Base-by-base conservation (phyloP, 2,797 vertebrate genomes). In the Lemur catta region DNA sequence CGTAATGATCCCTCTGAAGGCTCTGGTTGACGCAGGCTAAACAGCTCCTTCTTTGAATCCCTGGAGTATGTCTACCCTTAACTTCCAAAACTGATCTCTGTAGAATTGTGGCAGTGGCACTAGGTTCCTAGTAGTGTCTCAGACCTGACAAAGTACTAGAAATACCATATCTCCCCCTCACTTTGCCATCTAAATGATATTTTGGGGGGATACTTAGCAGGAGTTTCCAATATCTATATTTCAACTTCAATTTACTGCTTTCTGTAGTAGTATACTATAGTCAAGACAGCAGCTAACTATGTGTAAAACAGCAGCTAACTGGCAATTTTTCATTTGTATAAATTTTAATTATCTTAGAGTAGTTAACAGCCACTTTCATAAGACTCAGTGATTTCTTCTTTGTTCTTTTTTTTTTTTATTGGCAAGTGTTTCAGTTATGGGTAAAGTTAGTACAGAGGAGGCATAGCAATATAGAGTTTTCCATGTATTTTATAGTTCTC, bases 331-430 rank as follows among this genome's bases (percentile, higher is more conserved):
- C 79, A 22, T 75, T 30, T 13, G 30, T 48, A 46, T 48, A 80
- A 55, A 89, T 86, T 87, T 63, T 72, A 46, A 72, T 87, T 85
- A 96, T 57, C 20, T 38, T 48, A 75, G 86, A 80, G 43, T 87
- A 76, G 28, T 81, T 91, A 76, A 78, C 0, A 92, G 55, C n/a
- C 10, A 72, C n/a, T 61, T 93, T 75, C 6, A 0, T 84, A 43
- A 79, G 46, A 87, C 59, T 67, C 26, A n/a, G 12, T 35, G 10
- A 61, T 84, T 79, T 71, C 18, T 93, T 57, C 15, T 48, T 26
- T 10, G 2, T 59, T 38, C 12, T 7, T 33, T 30, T 24, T 18
- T 5, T 22, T 7, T 12, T n/a, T 82, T 67, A 30, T 41, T 24
- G 1, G 26, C 82, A 33, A 48, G 3, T n/a, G 22, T 75, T 93